Base-by-base conservation (phyloP, 2,888 invertebrate genomes). In the Protodeltote pygarga region DNA sequence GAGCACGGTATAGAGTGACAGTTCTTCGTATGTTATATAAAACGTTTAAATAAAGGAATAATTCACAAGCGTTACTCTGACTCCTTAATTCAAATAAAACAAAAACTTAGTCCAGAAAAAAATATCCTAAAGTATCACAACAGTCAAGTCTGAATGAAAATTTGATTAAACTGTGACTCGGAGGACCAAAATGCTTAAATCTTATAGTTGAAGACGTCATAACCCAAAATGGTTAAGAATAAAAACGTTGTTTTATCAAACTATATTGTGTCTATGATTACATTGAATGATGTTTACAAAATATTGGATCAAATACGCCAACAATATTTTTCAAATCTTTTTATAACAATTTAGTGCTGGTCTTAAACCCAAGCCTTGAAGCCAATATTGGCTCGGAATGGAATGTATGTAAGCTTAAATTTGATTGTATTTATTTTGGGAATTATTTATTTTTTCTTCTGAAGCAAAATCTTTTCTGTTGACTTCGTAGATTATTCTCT, bases 151-250 rank as follows among this genome's bases (percentile, higher is more conserved):
- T 45, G 24, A 38, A 35, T 29, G 9, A 16, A 50, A 47, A 63
- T 65, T 64, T 57, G 47, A 65, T 69, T 57, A 61, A 65, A 57
- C 34, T 28, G 19, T 28, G 41, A 16, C 44, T 47, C 23, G 20
- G 5, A 44, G 47, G 29, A 38, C 13, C 44, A 38, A 33, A 42
- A 24, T 29, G 46, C 40, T 51, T 24, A 42, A 51, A 20, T 14
- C 41, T 35, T 38, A 33, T 40, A 33, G 34, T 21, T 40, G 20
- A 44, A 58, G 23, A 9, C 37, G 4, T 50, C 53, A 40, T 55
- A 38, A 52, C 45, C 54, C 35, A 3, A 33, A 54, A 63, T 59
- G 40, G 32, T 48, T 32, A 28, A 11, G 13, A 55, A 46, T 42
- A 44, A 57, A 61, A 61, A 28, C 25, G 13, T 51, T 24, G 21